These are phyloP conservation scores for Bagarius yarrelli DNA, from an alignment of 2,113 vertebrate genomes.

Conservation along the genomic window DNA sequence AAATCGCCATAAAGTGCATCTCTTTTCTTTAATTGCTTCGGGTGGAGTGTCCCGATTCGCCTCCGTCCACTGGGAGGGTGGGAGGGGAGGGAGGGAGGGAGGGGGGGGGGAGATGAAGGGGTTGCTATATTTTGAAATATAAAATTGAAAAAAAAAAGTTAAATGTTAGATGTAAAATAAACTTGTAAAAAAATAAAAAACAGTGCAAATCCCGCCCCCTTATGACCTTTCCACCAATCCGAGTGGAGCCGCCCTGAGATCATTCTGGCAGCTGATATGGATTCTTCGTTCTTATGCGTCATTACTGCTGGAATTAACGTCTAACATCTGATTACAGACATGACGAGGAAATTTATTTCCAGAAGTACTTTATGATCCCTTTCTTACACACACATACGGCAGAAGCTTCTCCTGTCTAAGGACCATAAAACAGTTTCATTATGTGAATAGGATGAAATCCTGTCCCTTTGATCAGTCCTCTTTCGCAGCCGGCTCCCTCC, in stretches of 20 bases:
- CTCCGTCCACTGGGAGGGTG: neutral
- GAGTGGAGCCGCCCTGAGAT: neutral
- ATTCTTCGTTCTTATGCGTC: neutral
- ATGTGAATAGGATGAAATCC: constrained; percentile 38
- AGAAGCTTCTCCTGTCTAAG: constrained; percentile 16
- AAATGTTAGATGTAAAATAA: neutral
- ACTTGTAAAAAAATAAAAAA: neutral
- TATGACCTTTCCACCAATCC: neutral
- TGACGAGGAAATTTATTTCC: too few relatives aligned
- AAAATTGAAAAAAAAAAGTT: neutral
- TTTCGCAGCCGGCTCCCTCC: constrained; percentile 48
- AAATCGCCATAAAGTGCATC: constrained; percentile 43
- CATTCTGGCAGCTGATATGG: neutral
- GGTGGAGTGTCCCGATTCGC: constrained; percentile 41
- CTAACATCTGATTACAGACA: too few relatives aligned
- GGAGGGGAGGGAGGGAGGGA: constrained; percentile 23
- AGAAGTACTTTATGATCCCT: too few relatives aligned
- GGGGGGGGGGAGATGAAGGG: neutral
- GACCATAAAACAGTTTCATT: neutral
- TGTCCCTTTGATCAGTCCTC: constrained; percentile 64
- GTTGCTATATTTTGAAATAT: constrained; percentile 1
- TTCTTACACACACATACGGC: too few relatives aligned
- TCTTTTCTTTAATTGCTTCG: constrained; percentile 43
- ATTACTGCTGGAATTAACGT: neutral
- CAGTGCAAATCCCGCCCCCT: neutral